A percentile compares a stretch with the other conserved stretches of the same genome.
phyloP scores from a whole-genome alignment of 2,113 vertebrate genomes.

The Corapipo altera region DNA sequence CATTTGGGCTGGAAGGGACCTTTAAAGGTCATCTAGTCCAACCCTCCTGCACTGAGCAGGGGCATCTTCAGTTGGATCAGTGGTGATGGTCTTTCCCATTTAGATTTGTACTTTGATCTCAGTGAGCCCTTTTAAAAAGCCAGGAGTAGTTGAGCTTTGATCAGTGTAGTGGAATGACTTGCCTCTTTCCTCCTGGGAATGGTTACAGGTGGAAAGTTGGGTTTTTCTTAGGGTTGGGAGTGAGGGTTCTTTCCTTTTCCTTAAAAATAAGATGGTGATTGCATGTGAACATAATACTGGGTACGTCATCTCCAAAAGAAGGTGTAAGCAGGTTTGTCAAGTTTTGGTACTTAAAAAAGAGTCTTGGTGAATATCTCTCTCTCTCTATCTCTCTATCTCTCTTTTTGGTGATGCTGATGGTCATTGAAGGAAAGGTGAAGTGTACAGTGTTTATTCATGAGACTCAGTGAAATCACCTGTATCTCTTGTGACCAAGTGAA shows the following conservation, averaged over 20 bases:
- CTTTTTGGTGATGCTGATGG: not conserved
- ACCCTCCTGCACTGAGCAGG: not conserved
- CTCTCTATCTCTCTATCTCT: not conserved
- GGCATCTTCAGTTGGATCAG: not conserved
- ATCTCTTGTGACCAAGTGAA: not conserved
- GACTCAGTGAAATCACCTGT: not conserved
- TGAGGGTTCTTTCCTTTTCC: not conserved
- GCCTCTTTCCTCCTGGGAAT: not conserved
- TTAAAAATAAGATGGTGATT: not conserved
- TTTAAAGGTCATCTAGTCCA: not conserved
- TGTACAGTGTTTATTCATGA: not conserved
- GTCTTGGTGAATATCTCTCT: not conserved
- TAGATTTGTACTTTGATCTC: not conserved
- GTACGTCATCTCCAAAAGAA: not conserved
- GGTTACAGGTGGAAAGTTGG: not conserved
- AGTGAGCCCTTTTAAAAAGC: not conserved
- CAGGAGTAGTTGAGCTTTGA: not conserved
- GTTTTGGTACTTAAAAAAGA: not conserved
- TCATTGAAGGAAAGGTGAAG: not conserved
- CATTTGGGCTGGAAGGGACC: not conserved
- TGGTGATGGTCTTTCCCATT: not conserved
- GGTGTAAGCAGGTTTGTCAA: not conserved
- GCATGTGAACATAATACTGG: not conserved
- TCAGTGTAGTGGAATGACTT: not conserved
- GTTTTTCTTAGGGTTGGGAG: not conserved